These are phyloP conservation scores for Adineta ricciae DNA, from an alignment of 2,888 invertebrate species.

Conservation along the genomic window DNA sequence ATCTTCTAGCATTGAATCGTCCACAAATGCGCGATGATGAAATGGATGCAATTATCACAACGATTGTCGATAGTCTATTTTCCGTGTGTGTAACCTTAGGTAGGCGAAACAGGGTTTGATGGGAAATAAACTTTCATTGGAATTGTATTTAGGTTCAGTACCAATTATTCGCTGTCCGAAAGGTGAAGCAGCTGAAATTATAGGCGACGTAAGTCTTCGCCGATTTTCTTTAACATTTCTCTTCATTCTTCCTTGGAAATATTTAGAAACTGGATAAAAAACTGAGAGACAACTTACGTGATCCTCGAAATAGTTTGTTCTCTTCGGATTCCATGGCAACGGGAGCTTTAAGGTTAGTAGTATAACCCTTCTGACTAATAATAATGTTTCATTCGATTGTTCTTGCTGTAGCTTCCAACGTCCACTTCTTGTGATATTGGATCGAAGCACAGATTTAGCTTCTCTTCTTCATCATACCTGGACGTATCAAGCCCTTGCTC, in stretches of 20 bases:
- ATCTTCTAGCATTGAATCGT: conserved; percentile 68
- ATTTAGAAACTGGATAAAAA: conserved; percentile 77
- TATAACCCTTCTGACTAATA: neutral
- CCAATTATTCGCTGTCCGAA: conserved; percentile 82
- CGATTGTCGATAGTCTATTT: conserved; percentile 86
- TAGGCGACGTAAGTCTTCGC: conserved; percentile 60
- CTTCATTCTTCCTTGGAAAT: neutral
- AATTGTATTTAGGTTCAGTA: conserved; percentile 58
- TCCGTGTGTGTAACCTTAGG: conserved; percentile 93
- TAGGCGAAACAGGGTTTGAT: conserved; percentile 44
- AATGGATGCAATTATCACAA: conserved; percentile 85
- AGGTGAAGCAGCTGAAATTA: conserved; percentile 96
- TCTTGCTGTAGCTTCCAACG: conserved; percentile 56
- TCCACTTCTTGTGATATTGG: conserved; percentile 78
- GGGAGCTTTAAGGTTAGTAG: neutral
- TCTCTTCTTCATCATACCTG: conserved; percentile 97
- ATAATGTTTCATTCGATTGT: no score
- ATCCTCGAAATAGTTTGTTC: conserved; percentile 88
- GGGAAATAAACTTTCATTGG: conserved; percentile 8
- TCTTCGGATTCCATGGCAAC: conserved; percentile 62
- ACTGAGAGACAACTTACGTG: conserved; percentile 85
- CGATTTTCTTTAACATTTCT: neutral
- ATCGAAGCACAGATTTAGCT: conserved; percentile 87
- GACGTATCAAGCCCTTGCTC: conserved; percentile 95
- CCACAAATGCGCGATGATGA: conserved; percentile 86